A percentile compares a stretch with the other conserved stretches of the same genome.
phyloP scores from a whole-genome alignment of 1,140 invertebrate genomes.

The Nylanderia fulva region DNA sequence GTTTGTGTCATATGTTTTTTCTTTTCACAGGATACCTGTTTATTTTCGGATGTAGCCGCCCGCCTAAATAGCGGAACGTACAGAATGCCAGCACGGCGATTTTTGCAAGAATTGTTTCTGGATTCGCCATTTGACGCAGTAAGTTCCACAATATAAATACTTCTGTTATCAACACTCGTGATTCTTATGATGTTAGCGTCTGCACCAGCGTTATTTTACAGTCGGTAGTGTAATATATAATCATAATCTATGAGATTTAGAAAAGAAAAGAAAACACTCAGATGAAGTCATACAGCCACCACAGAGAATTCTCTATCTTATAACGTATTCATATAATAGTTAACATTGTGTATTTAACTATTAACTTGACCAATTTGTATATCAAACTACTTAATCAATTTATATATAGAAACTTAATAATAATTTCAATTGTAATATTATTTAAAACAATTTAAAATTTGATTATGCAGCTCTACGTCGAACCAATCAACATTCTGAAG shows the following conservation, averaged over 20 bases:
- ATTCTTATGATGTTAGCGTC: constrained; percentile 8
- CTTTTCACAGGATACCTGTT: constrained; percentile 94
- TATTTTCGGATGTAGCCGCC: constrained; percentile 96
- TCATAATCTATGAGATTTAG: not conserved
- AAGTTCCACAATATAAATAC: constrained; percentile 58
- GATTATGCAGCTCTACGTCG: constrained; percentile 75
- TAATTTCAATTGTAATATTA: not conserved
- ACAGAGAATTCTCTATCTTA: not conserved
- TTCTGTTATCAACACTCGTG: not conserved
- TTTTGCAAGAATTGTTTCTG: constrained; percentile 97
- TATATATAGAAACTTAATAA: too few species aligned
- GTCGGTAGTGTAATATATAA: not conserved
- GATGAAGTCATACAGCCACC: not conserved
- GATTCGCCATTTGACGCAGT: constrained; percentile 92
- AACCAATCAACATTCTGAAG: constrained; percentile 78
- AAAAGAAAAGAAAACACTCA: constrained; percentile 27
- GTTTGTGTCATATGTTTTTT: not conserved
- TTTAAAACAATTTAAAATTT: constrained; percentile 22
- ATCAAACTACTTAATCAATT: too few species aligned
- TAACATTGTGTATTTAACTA: too few species aligned
- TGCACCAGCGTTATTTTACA: constrained; percentile 3
- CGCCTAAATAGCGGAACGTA: constrained; percentile 93
- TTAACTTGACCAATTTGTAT: too few species aligned
- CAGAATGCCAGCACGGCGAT: constrained; percentile 93
- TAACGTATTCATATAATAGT: too few species aligned